Conservation (phyloP, 2,797 vertebrate genomes). For the Hippoglossus hippoglossus region DNA sequence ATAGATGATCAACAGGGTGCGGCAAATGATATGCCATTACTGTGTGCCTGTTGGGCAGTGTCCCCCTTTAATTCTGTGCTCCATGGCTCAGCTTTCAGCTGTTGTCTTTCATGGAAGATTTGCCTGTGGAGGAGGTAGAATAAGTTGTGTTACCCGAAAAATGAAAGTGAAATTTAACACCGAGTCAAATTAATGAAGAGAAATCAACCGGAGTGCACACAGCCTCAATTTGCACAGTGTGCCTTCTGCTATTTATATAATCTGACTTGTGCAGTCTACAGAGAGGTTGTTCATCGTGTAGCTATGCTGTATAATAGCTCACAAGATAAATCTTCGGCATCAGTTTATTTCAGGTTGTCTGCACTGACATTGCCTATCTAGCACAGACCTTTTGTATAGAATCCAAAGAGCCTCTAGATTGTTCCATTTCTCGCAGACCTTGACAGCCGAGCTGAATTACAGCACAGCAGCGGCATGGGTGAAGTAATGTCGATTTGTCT, state of each 20-base stretch:
- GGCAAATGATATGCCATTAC: not conserved
- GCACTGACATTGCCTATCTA: not conserved
- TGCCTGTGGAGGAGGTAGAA: not conserved
- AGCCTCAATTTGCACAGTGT: too few relatives aligned
- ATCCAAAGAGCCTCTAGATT: conserved; percentile 3
- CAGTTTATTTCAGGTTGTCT: not conserved
- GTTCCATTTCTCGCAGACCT: conserved; percentile 6
- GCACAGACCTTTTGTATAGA: conserved; percentile 12
- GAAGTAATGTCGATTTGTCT: conserved; percentile 47
- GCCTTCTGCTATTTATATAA: not conserved
- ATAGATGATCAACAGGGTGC: too few relatives aligned
- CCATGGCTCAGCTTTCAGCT: conserved; percentile 1
- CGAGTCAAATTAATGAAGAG: not conserved
- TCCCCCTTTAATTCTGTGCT: not conserved
- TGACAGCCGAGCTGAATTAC: conserved; percentile 32
- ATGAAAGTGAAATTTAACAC: not conserved
- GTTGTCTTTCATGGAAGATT: not conserved
- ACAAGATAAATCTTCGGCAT: not conserved
- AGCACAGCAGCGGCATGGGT: conserved; percentile 41
- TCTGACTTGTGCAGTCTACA: not conserved
- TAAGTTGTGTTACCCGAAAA: not conserved
- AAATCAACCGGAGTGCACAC: not conserved
- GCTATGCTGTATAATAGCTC: not conserved
- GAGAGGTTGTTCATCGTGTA: not conserved
- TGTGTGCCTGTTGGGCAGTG: not conserved